These are phyloP conservation scores for Sus scrofa DNA, from an alignment of 2,113 vertebrate genomes.

Conservation along the genomic window T2T-Sscrofa CM000814.6:35034001-35034500, in stretches of 20 bases:
- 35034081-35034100: slow-evolving; percentile 27
- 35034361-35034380: slow-evolving; percentile 69
- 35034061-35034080: slow-evolving; percentile 92
- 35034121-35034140: slow-evolving; percentile 70
- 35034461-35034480: too few species aligned
- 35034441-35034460: too few species aligned
- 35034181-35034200: slow-evolving; percentile 66
- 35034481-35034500: too few species aligned
- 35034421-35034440: too few species aligned
- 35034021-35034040: slow-evolving; percentile 94
- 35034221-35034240: slow-evolving; percentile 95
- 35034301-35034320: slow-evolving; percentile 58
- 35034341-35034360: slow-evolving; percentile 72
- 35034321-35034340: slow-evolving; percentile 68
- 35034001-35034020: slow-evolving; percentile 90
- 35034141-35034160: slow-evolving; percentile 71
- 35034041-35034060: slow-evolving; percentile 85
- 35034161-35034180: slow-evolving; percentile 17
- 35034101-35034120: slow-evolving; percentile 64
- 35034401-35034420: slow-evolving; percentile 49
- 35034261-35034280: slow-evolving; percentile 90
- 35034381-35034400: background rate
- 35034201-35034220: slow-evolving; percentile 95
- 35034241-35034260: slow-evolving; percentile 92
- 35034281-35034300: slow-evolving; percentile 79